phyloP scores from a whole-genome alignment of 2,888 invertebrate genomes.

The Trypoxylon attenuatum region DNA sequence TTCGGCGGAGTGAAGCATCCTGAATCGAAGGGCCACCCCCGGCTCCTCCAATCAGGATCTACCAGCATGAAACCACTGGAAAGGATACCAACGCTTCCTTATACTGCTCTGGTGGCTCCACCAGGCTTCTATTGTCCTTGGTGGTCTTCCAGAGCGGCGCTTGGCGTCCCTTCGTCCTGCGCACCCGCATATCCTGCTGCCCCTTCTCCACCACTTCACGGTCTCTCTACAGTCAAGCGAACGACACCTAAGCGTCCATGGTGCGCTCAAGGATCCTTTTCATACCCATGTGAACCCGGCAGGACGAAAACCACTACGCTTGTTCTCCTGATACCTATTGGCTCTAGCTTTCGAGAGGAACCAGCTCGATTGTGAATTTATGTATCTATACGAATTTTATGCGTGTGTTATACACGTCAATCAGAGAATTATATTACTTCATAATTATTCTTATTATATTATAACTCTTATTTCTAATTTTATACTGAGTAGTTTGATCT shows the following conservation, averaged over 20 bases:
- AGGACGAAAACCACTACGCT: slow-evolving; percentile 13
- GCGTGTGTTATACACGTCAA: no score
- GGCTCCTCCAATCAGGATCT: slow-evolving; percentile 48
- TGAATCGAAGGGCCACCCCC: slow-evolving; percentile 55
- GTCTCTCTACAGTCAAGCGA: no score
- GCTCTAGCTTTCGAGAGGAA: slow-evolving; percentile 64
- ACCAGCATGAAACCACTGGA: slow-evolving; percentile 37
- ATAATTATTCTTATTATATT: no score
- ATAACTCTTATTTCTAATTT: no score
- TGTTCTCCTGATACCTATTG: slow-evolving; percentile 68
- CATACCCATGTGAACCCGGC: slow-evolving; percentile 26
- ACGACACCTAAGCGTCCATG: no score
- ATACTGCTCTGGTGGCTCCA: slow-evolving; percentile 68
- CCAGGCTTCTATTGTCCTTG: slow-evolving; percentile 70
- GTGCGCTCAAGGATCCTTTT: slow-evolving; percentile 10
- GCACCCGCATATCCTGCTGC: slow-evolving; percentile 47
- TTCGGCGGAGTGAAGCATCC: slow-evolving; percentile 45
- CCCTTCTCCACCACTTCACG: neutral
- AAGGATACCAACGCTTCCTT: slow-evolving; percentile 54
- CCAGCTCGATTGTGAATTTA: no score
- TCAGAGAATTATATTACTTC: no score
- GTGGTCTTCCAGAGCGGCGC: slow-evolving; percentile 56
- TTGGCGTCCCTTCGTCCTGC: slow-evolving; percentile 44
- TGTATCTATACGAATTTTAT: no score
- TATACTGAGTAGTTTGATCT: no score